Conservation (phyloP, 2,888 invertebrate species). For the Altica lythri region DNA sequence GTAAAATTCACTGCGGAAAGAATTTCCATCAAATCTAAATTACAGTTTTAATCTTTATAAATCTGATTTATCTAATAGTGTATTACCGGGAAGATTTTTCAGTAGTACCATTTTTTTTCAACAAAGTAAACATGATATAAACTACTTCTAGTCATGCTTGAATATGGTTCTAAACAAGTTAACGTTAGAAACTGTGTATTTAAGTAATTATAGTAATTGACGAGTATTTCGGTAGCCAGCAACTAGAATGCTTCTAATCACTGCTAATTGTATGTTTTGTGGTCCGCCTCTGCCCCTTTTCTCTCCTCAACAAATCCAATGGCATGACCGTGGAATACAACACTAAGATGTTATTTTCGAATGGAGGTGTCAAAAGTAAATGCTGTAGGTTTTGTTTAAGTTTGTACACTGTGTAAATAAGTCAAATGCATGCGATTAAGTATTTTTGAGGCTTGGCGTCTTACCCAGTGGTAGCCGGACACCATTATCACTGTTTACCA, state of each 20-base stretch:
- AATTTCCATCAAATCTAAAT: no score
- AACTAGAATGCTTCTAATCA: slow-evolving; percentile 56
- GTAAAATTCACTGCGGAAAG: no score
- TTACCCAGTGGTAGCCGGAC: neutral
- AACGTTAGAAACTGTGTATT: slow-evolving; percentile 51
- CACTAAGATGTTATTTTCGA: slow-evolving; percentile 57
- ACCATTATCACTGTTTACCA: no score
- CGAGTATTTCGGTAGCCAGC: slow-evolving; percentile 58
- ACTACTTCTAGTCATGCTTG: slow-evolving; percentile 32
- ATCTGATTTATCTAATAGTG: no score
- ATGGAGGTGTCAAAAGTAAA: slow-evolving; percentile 57
- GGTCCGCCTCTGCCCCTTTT: slow-evolving; percentile 40
- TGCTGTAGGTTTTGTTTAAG: slow-evolving; percentile 50
- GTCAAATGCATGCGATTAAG: slow-evolving; percentile 22
- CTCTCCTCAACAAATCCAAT: slow-evolving; percentile 24
- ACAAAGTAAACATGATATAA: slow-evolving; percentile 15
- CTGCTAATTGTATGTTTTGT: slow-evolving; percentile 55
- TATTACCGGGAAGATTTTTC: no score
- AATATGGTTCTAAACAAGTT: slow-evolving; percentile 46
- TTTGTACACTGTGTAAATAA: slow-evolving; percentile 40
- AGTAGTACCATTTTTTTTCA: neutral
- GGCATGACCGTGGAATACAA: slow-evolving; percentile 50
- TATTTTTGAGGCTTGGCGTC: slow-evolving; percentile 2
- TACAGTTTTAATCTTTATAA: no score
- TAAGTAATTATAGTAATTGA: slow-evolving; percentile 55